Evolutionary conservation across 2,797 vertebrate genomes (phyloP).

Genomic region (Scyliorhinus canicula): DNA sequence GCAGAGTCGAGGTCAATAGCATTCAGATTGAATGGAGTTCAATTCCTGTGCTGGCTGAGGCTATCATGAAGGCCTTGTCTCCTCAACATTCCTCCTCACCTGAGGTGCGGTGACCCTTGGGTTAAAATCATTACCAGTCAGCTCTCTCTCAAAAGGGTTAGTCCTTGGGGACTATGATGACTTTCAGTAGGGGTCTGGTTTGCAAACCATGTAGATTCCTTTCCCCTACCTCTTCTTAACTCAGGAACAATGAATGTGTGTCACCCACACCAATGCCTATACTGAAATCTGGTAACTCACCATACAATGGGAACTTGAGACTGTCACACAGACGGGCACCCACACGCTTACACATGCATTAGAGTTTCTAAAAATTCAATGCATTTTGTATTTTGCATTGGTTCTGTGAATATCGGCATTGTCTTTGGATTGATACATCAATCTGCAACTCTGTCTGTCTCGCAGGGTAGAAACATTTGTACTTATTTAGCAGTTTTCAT

Average conservation of each 20-base stretch:
- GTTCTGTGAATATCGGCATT: not conserved
- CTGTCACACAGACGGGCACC: not conserved
- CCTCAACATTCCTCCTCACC: too few species aligned
- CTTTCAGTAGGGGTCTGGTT: not conserved
- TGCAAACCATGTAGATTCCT: not conserved
- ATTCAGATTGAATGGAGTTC: too few species aligned
- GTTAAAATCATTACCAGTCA: too few species aligned
- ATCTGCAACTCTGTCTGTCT: not conserved
- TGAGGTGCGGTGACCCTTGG: too few species aligned
- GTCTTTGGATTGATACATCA: not conserved
- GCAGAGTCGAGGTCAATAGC: too few species aligned
- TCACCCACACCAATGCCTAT: not conserved
- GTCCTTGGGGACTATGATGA: too few species aligned
- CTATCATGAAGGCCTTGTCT: too few species aligned
- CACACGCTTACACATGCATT: not conserved
- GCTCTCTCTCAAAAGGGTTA: too few species aligned
- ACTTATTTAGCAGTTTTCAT: not conserved
- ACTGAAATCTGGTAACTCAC: not conserved
- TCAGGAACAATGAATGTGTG: not conserved
- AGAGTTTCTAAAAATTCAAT: not conserved
- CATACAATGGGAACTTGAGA: not conserved
- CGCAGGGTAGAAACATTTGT: not conserved
- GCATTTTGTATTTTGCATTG: not conserved
- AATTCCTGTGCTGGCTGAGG: too few species aligned
- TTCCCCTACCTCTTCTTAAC: not conserved